Base-by-base conservation (phyloP, 1,140 invertebrate species). In the Linepithema humile region DNA sequence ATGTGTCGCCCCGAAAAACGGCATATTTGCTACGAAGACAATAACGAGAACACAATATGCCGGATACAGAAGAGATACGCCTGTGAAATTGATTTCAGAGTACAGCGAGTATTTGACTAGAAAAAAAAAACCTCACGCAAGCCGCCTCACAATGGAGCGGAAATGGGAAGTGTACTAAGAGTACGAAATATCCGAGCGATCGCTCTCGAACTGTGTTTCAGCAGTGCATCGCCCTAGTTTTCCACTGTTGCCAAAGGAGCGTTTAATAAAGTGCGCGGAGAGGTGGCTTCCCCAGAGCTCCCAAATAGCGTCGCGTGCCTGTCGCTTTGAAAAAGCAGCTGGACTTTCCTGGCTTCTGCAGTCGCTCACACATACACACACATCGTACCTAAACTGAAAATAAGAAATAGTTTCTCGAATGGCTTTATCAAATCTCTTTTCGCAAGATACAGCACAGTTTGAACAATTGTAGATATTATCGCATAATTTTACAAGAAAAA, bases 191-290 rank as follows among this genome's bases (percentile, higher is more conserved):
- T 65, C 59, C 20, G 53, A n/a, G n/a, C 57, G 40, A 75, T 64
- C 73, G 60, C 59, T 65, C 59, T 65, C 74, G 74, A 65, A 65
- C 32, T 77, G 32, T 64, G 38, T n/a, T 60, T 62, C 53, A 75
- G 38, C 55, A 32, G 26, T 35, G 45, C 45, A 50, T 65, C 32
- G 74, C 15, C 74, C 74, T 38, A 77, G 74, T 77, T 77, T 77
- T n/a, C 32, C 15, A 15, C 59, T 12, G 43, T 65, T 77, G 45
- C 43, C 60, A 77, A 77, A 77, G 60, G 43, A 77, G 74, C 45
- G 60, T 77, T 77, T 77, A 77, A 77, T 65, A 77, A 77, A 77
- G 74, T 60, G 74, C 17, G 29, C 40, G n/a, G n/a, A 64, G 43
- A 26, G 43, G 15, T 50, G 74, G 60, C 60, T 77, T 75, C 6